Evolutionary conservation across 2,888 invertebrate genomes (phyloP), one percentile per base, ranked within the genome.

Genomic region (Isoperla grammatica): DNA sequence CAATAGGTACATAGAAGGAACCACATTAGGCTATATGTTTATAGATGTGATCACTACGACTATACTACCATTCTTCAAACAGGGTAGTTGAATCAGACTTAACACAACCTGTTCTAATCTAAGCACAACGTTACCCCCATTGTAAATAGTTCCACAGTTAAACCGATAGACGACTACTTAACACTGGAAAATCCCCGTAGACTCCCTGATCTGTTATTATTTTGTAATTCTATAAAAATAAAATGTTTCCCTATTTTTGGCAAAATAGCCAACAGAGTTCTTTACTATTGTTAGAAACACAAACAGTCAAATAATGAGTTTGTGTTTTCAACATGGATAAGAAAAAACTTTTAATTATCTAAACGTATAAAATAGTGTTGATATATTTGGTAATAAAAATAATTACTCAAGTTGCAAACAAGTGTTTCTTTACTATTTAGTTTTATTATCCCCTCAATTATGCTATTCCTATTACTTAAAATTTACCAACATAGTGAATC

Each of bases 371-470:
- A 57, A 57, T 57, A 57, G 57, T 57, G 57, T 57, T 57, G 57
- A 57, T 57, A 57, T 57, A 57, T 57, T 57, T 57, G 57, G 57
- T 57, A 57, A 57, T 57, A 57, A 57, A 57, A 57, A 17, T 48
- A 57, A 57, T 57, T 57, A 57, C 57, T 57, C 48, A 57, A 48
- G 43, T 43, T 29, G 29, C 29, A 29, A 29, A 4, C 4, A 29
- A 8, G 4, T 29, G 29, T 29, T 29, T 6, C 8, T 29, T 29
- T 8, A 29, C 8, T 29, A 8, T 29, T 29, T 29, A 29, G n/a
- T 29, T 29, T 8, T 8, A 29, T 29, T 29, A 29, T 6, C 8
- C 29, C 29, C 8, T 29, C 29, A 29, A 29, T 6, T 4, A 6
- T 29, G 4, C 29, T 8, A 29, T 29, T 29, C 29, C 29, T 29